Conservation (phyloP, 2,888 invertebrate genomes). For the Pogonocherus hispidulus region DNA sequence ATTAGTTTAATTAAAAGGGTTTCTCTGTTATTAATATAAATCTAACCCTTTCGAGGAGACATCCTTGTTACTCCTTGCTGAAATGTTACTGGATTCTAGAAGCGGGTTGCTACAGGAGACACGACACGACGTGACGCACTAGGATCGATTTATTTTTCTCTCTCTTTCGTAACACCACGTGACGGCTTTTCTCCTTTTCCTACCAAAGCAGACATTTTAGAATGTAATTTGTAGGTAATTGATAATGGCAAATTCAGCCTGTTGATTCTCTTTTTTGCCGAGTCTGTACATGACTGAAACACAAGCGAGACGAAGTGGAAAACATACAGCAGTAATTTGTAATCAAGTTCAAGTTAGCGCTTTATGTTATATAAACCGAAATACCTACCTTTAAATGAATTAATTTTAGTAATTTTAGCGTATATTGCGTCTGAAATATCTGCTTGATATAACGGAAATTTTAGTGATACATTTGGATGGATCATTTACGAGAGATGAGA, state of each 20-base stretch:
- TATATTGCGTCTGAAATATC: no score
- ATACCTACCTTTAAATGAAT: no score
- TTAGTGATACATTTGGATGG: no score
- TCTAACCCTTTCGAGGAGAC: no score
- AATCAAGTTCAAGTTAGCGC: no score
- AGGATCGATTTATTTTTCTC: constrained; percentile 27
- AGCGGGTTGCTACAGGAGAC: constrained; percentile 32
- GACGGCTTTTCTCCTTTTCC: constrained; percentile 8
- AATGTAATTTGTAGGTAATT: constrained; percentile 27
- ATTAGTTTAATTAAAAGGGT: no score
- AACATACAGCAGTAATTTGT: neutral
- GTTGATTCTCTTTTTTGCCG: constrained; percentile 17
- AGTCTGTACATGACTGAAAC: neutral
- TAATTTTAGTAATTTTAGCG: no score
- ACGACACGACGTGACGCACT: constrained; percentile 27
- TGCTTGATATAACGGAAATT: no score
- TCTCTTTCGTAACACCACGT: constrained; percentile 17
- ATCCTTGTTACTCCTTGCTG: neutral
- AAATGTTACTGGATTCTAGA: constrained; percentile 5
- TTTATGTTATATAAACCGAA: no score
- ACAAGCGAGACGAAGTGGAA: neutral
- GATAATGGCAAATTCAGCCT: constrained; percentile 17
- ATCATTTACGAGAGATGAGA: no score
- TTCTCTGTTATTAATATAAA: no score
- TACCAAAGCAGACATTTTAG: constrained; percentile 20